Base-by-base conservation (phyloP, 1,140 invertebrate species). In the Lordiphosa collinella region DNA sequence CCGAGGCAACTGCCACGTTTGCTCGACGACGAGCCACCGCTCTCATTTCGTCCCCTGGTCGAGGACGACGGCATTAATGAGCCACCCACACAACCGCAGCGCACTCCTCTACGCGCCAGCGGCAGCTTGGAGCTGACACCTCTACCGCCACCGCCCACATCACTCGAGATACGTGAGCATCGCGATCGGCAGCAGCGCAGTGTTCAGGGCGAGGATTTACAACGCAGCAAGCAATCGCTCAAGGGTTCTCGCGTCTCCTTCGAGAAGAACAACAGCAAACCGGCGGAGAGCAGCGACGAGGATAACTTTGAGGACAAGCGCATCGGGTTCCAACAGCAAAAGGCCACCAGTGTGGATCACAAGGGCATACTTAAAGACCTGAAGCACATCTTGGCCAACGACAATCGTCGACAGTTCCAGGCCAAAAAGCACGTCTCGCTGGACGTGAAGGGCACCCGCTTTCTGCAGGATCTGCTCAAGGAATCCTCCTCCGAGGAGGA, bases 321-420 rank as follows among this genome's bases (percentile, higher is more conserved):
- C 9, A 66, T 65, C 14, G 82, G 86, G 0, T 89, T 88, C 57
- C 88, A 89, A 58, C 82, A 89, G 40, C 82, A 86, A 46, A 89
- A 89, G 74, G 79, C 88, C 13, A 66, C 79, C 2, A 88, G 87
- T 47, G 87, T 88, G 3, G 88, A 89, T 60, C 86, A 88, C 58
- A 89, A 88, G 55, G 88, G 88, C 44, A 89, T 89, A 14, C 53
- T 89, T n/a, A 89, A 89, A 78, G 88, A 89, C 51, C 54, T 89
- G 14, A 65, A 74, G 12, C 74, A 82, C 12, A 87, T 88, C 13
- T 53, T 89, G 41, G 86, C 75, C 47, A 80, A 67, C 54, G 88
- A 88, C 38, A 87, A 89, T 71, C 73, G 88, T 0, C 67, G 76
- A 0, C 76, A 87, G 47, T 89, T 89, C 48, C 88, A 89, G 75